phyloP scores from a whole-genome alignment of 2,797 vertebrate species.

The Microchirus variegatus region DNA sequence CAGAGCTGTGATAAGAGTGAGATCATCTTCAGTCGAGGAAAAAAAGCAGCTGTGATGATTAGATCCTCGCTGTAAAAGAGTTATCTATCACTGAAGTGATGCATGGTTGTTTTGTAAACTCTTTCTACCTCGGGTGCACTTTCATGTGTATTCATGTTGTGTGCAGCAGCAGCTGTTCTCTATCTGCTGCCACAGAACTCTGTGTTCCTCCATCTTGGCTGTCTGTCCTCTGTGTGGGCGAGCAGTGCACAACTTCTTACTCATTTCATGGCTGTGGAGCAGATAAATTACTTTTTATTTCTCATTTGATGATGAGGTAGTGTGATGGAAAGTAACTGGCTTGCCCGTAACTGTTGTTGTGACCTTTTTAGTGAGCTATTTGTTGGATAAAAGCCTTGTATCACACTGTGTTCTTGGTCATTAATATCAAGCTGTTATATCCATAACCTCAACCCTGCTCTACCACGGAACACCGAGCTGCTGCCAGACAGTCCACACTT shows the following conservation, averaged over 20 bases:
- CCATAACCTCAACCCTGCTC: slow-evolving; percentile 33
- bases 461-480: slow-evolving; percentile 46
- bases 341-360: slow-evolving; percentile 43
- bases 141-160: neutral
- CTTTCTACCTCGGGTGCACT: neutral
- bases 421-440: slow-evolving; percentile 65
- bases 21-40: slow-evolving; percentile 18
- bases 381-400: slow-evolving; percentile 62
- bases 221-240: slow-evolving; percentile 30
- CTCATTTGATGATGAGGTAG: slow-evolving; percentile 56
- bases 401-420: slow-evolving; percentile 58
- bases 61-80: neutral
- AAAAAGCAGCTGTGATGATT: slow-evolving; percentile 8
- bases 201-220: slow-evolving; percentile 60
- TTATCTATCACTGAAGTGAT: slow-evolving; percentile 13
- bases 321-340: slow-evolving; percentile 55
- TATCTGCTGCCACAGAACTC: slow-evolving; percentile 44
- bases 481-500: slow-evolving; percentile 51
- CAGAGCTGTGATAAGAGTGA: slow-evolving; percentile 18
- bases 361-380: slow-evolving; percentile 68
- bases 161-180: slow-evolving; percentile 54
- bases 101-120: slow-evolving; percentile 5
- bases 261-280: slow-evolving; percentile 35
- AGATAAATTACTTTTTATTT: slow-evolving; percentile 37
- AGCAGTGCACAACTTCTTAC: slow-evolving; percentile 33